Conservation (phyloP, 2,888 invertebrate genomes). For the Lepidocyrtoides sp. region DNA sequence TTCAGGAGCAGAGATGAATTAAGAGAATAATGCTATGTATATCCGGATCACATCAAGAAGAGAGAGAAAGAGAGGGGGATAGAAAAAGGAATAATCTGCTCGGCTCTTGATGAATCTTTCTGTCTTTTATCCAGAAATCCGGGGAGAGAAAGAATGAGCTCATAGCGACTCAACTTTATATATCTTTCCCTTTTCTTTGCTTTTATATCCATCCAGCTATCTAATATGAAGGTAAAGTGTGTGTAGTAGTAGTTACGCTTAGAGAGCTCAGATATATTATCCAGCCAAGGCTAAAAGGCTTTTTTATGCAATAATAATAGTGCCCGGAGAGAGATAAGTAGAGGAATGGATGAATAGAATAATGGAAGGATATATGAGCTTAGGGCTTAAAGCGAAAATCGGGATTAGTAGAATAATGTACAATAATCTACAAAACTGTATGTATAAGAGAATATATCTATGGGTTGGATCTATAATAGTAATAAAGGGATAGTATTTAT, state of each 20-base stretch:
- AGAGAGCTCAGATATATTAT: background rate
- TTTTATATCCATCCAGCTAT: background rate
- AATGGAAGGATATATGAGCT: conserved; percentile 8
- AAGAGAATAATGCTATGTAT: conserved; percentile 69
- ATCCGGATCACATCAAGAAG: conserved; percentile 74
- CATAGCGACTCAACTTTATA: background rate
- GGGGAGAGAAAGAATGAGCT: background rate
- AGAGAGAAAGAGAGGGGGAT: conserved; percentile 54
- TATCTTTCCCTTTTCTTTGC: conserved; percentile 4
- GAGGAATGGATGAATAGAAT: background rate
- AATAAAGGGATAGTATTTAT: no score
- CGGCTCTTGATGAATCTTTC: conserved; percentile 74
- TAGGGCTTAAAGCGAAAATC: conserved; percentile 55
- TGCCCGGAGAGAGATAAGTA: conserved; percentile 37
- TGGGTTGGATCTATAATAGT: no score
- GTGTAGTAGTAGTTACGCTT: background rate
- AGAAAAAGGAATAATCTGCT: conserved; percentile 76
- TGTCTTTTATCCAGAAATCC: conserved; percentile 56
- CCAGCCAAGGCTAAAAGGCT: conserved; percentile 44
- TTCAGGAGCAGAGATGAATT: conserved; percentile 73
- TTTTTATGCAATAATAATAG: conserved; percentile 58
- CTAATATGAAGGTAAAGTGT: background rate
- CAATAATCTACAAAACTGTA: background rate
- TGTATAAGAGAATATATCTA: no score
- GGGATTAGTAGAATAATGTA: conserved; percentile 41